phyloP scores from a whole-genome alignment of 2,888 invertebrate species.

The Strigamia maritima region DNA sequence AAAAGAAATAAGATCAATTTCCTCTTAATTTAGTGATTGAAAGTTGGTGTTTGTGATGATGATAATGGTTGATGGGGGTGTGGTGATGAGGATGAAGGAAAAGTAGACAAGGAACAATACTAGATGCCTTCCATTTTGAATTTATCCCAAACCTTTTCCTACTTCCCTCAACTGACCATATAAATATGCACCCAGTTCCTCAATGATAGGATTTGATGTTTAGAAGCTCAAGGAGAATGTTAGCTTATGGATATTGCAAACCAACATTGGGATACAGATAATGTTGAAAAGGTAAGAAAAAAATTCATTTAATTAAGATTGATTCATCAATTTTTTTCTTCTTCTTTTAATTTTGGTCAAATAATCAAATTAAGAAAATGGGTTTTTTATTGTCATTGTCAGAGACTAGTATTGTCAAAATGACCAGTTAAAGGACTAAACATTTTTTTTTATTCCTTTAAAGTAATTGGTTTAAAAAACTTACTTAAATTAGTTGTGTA shows the following conservation, averaged over 20 bases:
- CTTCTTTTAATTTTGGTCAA: too few species aligned
- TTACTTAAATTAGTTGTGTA: too few species aligned
- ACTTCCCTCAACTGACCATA: constrained; percentile 23
- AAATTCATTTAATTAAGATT: too few species aligned
- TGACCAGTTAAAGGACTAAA: too few species aligned
- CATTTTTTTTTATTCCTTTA: too few species aligned
- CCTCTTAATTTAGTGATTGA: background rate
- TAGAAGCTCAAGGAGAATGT: constrained; percentile 12
- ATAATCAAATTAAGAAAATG: too few species aligned
- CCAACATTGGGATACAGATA: background rate
- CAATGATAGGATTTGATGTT: constrained; percentile 6
- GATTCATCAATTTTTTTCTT: background rate
- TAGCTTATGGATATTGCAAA: background rate
- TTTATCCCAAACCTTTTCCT: constrained; percentile 23
- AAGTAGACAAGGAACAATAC: constrained; percentile 19
- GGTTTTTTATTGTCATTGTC: too few species aligned
- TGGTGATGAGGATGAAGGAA: constrained; percentile 23
- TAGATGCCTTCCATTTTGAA: constrained; percentile 23
- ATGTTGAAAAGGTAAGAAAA: background rate
- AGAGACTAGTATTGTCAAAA: too few species aligned
- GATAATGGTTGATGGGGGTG: constrained; percentile 23
- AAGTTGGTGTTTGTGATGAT: background rate
- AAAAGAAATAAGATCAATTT: background rate
- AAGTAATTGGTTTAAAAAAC: too few species aligned
- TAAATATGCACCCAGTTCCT: constrained; percentile 23